Base-by-base conservation (phyloP, 2,113 vertebrate species). In the Vulpes lagopus region DNA sequence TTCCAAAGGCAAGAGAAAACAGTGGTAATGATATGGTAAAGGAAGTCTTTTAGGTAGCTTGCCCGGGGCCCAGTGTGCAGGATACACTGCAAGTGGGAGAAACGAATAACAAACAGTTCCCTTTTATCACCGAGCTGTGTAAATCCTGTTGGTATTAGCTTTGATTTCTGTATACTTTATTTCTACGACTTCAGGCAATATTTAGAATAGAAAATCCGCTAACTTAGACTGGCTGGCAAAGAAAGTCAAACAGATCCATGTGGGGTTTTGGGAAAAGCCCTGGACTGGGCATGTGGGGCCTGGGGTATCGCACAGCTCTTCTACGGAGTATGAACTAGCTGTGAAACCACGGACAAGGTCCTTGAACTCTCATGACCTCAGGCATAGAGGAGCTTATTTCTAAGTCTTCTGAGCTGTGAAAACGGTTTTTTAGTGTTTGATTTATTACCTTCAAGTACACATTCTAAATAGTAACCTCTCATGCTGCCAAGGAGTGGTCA, bases 401-500 rank as follows among this genome's bases (percentile, higher is more conserved):
- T 55, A 76, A 73, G 79, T 11, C 22, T 93, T 32, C n/a, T 5
- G 2, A 73, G 67, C 12, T 43, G 35, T 91, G 84, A 96, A 85
- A 85, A 84, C 81, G 60, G 49, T 65, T 67, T 85, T 67, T 51
- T 55, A 73, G 23, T 59, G 3, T 65, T 60, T 92, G 74, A 95
- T 93, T 96, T 96, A 94, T 97, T 94, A 64, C 92, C 90, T 84
- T 95, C 43, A 92, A 95, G 49, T 81, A 85, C 17, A 94, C 12
- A 78, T 90, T 94, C 64, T 88, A 88, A 96, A 71, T 80, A 86
- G 27, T 96, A 43, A 95, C 67, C 89, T 82, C 65, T 78, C 57
- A 19, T 49, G 30, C 57, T 97, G 83, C 96, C 96, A 97, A 94
- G 79, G 64, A 96, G 84, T 95, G 60, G 83, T 95, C 91, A 96